Percentiles rank a stretch among this genome's conserved stretches.
Conservation (phyloP, 1,140 invertebrate genomes). For the Ridgeia piscesae region DNA sequence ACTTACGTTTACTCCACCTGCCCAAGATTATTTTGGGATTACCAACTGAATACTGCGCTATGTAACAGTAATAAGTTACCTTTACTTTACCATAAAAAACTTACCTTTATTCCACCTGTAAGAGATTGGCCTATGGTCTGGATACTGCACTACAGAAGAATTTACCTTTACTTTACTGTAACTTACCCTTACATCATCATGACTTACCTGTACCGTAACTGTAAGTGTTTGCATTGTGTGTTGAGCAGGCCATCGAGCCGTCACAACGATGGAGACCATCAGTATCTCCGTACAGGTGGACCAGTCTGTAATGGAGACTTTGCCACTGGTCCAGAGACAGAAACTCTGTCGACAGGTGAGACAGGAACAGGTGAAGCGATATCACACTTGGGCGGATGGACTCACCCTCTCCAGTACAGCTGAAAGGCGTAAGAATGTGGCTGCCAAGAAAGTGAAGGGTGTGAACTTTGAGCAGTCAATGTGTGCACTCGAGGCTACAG, state of each 20-base stretch:
- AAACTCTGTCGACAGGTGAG: slow-evolving; percentile 41
- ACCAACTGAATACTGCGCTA: too few relatives aligned
- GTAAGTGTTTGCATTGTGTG: background rate
- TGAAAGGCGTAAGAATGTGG: slow-evolving; percentile 29
- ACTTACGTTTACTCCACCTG: too few relatives aligned
- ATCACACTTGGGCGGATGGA: slow-evolving; percentile 31
- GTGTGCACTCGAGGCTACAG: slow-evolving; percentile 38
- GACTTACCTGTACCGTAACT: background rate
- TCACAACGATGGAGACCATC: background rate
- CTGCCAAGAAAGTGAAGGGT: slow-evolving; percentile 33
- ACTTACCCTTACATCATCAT: too few relatives aligned
- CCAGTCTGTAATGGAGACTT: slow-evolving; percentile 35
- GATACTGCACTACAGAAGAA: too few relatives aligned
- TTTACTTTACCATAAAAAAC: too few relatives aligned
- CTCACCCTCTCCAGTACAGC: background rate
- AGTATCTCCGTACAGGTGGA: slow-evolving; percentile 30
- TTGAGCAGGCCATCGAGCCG: background rate
- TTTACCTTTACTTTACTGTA: too few relatives aligned
- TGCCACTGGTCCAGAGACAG: slow-evolving; percentile 36
- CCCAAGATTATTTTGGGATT: too few relatives aligned
- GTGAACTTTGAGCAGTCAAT: slow-evolving; percentile 34
- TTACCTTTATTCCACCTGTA: too few relatives aligned
- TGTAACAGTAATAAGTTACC: too few relatives aligned
- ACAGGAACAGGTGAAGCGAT: slow-evolving; percentile 43
- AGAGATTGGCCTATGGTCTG: too few relatives aligned